Evolutionary conservation across 2,113 vertebrate genomes (phyloP), one percentile per base, ranked within the genome.

Genomic region (Xyrauchen texanus): DNA sequence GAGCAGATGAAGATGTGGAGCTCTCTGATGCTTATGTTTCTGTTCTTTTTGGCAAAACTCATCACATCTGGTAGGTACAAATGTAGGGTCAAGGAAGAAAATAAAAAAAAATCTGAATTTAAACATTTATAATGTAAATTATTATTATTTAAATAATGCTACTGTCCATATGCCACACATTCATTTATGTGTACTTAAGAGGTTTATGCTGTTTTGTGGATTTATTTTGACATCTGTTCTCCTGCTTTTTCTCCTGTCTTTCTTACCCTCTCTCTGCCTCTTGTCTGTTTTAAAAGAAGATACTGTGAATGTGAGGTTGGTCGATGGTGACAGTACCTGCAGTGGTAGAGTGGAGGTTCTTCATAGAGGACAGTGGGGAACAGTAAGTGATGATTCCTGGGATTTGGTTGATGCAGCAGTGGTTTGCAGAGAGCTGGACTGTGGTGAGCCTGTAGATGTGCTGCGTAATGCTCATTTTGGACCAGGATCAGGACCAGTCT

Each of bases 401-500:
- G 77, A 81, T 21, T 68, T 76, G 6, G 63, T 44, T 16, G 82
- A 77, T 42, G 72, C 82, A 16, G 66, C 10, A 4, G 80, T 85
- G n/a, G 67, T 85, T 6, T 85, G 83, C n/a, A 68, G 69, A 7
- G 72, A 83, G 75, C 57, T 86, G 79, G 51, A 78, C 42, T 86
- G 85, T 81, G 85, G 85, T 44, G 4, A 61, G 15, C 15, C 70
- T 72, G 12, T 73, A 55, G 15, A 80, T 16, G 42, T 51, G 1
- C 5, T 74, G 12, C 9, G 12, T 6, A n/a, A 12, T 12, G 45
- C 63, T 60, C 34, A 57, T 8, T 76, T 76, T 76, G 74, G 74
- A 11, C 11, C 4, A 53, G 74, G 61, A 65, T 52, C 60, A 44
- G 73, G 73, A 53, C 61, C 21, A 34, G 55, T 76, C 61, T 76